These are phyloP conservation scores for Carcina quercana DNA, from an alignment of 2,888 invertebrate species.

Conservation along the genomic window DNA sequence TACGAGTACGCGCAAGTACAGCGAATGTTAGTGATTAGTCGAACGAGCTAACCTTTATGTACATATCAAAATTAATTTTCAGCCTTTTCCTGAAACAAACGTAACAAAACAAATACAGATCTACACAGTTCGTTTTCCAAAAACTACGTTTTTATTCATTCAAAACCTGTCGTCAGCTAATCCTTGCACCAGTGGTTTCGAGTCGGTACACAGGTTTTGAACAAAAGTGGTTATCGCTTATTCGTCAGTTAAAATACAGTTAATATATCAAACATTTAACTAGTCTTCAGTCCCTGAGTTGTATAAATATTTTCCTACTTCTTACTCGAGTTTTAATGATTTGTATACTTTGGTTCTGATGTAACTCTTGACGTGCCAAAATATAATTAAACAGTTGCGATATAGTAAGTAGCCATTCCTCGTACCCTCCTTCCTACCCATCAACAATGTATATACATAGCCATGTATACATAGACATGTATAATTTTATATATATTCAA, in stretches of 20 bases:
- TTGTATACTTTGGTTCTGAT: conserved; percentile 75
- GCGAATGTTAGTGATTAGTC: conserved; percentile 25
- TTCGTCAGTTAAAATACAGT: conserved; percentile 70
- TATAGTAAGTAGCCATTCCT: no score
- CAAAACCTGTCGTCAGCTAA: conserved; percentile 67
- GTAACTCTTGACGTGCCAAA: conserved; percentile 72
- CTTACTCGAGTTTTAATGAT: conserved; percentile 73
- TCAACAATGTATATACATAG: conserved; percentile 75
- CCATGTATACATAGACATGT: conserved; percentile 74
- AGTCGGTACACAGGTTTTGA: conserved; percentile 70
- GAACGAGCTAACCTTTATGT: conserved; percentile 40
- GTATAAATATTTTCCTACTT: conserved; percentile 74
- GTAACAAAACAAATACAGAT: conserved; percentile 35
- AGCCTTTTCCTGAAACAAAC: conserved; percentile 43
- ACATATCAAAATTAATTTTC: conserved; percentile 49
- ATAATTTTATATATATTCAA: conserved; percentile 75
- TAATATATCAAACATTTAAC: conserved; percentile 74
- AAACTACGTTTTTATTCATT: conserved; percentile 60
- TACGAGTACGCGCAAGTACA: conserved; percentile 24
- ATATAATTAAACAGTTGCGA: conserved; percentile 74
- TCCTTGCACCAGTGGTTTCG: conserved; percentile 48
- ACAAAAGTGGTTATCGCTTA: conserved; percentile 64
- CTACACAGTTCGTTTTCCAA: conserved; percentile 53
- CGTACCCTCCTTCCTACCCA: conserved; percentile 69
- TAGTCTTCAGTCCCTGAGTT: conserved; percentile 74